Base-by-base conservation (phyloP, 1,140 invertebrate genomes). In the Dolichoris vasculosae region DNA sequence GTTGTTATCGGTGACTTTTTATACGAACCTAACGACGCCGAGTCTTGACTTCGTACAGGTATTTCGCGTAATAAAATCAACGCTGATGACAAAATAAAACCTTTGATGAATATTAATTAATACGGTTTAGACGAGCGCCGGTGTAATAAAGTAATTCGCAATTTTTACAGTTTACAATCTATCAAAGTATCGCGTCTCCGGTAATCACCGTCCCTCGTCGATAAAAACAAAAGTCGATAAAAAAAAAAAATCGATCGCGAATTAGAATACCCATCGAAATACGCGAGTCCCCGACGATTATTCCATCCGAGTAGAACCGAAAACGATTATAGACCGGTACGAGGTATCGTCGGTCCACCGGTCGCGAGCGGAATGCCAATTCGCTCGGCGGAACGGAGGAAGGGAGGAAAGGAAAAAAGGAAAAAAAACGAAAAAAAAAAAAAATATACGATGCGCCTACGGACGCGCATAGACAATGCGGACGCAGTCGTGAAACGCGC, bases 21-120 rank as follows among this genome's bases (percentile, higher is more conserved):
- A n/a, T 32, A n/a, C 71, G 30, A 75, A 43, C 6, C 40, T n/a
- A 51, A 30, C 51, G 73, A 51, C 26, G 46, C 15, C 26, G 51
- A 76, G 51, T 7, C 46, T 46, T 17, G n/a, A 76, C 15, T 30
- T 46, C 7, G 23, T 11, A 3, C 23, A 30, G 30, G 9, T 15
- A 48, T n/a, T 15, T 1, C 23, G 0, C 32, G 64, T 51, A 26
- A 59, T 55, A 26, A 81, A 38, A 20, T 43, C 38, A 38, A 80
- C 17, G 55, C 76, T 83, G 75, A 83, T 40, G 71, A 69, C n/a
- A 40, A 38, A 83, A 59, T 63, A 76, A 75, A 76, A 69, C 32
- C 76, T 15, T 8, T 23, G 73, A 48, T 83, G 48, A 77, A 38
- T 30, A 40, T 13, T 48, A 38, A 77, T 77, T 48, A 76, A 82